A percentile compares a stretch with the other conserved stretches of the same genome.
Conservation (phyloP, 2,888 invertebrate species). For the Andricus quercusramuli region DNA sequence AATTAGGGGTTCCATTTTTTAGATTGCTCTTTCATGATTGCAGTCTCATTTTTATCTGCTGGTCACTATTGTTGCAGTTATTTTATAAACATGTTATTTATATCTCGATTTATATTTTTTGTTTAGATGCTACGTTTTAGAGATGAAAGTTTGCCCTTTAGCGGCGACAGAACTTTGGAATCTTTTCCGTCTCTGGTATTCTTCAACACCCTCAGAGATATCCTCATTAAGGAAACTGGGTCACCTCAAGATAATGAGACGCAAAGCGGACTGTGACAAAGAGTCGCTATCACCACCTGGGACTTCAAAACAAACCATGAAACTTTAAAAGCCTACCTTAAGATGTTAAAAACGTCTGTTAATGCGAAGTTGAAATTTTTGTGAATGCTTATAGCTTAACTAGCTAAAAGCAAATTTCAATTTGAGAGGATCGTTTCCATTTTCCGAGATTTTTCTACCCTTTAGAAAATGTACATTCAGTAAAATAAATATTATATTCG, state of each 20-base stretch:
- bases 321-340: constrained; percentile 11
- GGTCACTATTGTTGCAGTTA: too few species aligned
- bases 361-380: neutral
- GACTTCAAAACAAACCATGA: constrained; percentile 30
- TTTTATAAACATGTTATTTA: neutral
- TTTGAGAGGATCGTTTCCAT: too few species aligned
- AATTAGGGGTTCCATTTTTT: neutral
- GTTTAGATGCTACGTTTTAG: neutral
- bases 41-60: too few species aligned
- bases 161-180: neutral
- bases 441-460: too few species aligned
- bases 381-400: too few species aligned
- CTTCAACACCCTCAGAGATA: constrained; percentile 54
- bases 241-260: constrained; percentile 66
- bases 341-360: neutral
- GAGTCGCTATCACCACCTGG: constrained; percentile 42
- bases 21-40: neutral
- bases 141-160: constrained; percentile 8
- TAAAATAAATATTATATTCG: neutral
- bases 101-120: constrained; percentile 9
- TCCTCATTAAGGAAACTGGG: constrained; percentile 69
- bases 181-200: constrained; percentile 45
- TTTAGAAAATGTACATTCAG: too few species aligned
- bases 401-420: too few species aligned
- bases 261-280: constrained; percentile 61